A percentile compares a stretch with the other conserved stretches of the same genome.
Evolutionary conservation across 92 coral and sea anemone species (phyloP).

Genomic region (Montipora capitata): DNA sequence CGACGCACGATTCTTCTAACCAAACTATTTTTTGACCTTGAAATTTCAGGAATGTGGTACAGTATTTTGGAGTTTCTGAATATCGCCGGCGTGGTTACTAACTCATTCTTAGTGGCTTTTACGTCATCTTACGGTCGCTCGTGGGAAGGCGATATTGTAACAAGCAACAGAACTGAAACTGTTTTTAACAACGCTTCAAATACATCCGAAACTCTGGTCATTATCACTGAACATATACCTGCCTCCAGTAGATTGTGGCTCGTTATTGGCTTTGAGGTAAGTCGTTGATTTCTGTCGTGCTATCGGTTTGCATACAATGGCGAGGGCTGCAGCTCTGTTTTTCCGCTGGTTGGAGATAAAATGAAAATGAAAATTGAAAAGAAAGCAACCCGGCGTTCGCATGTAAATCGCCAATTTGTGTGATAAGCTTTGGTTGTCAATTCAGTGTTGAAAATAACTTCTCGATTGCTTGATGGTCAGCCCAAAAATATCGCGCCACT

Average conservation of each 20-base stretch:
- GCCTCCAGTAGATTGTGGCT: slow-evolving; percentile 89
- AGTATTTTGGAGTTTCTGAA: slow-evolving; percentile 93
- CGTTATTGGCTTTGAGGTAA: slow-evolving; percentile 93
- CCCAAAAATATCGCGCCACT: too few species aligned
- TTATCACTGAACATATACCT: slow-evolving; percentile 74
- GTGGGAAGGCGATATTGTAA: slow-evolving; percentile 85
- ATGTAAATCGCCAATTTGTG: too few species aligned
- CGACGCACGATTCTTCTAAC: not conserved
- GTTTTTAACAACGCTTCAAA: slow-evolving; percentile 76
- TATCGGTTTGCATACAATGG: too few species aligned
- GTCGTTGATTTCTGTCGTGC: not conserved
- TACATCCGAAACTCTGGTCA: slow-evolving; percentile 71
- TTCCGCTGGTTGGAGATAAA: too few species aligned
- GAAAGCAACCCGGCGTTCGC: too few species aligned
- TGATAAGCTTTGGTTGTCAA: too few species aligned
- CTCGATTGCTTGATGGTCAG: too few species aligned
- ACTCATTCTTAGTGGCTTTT: slow-evolving; percentile 95
- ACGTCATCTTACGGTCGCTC: slow-evolving; percentile 94
- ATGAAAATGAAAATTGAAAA: too few species aligned
- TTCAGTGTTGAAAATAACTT: too few species aligned
- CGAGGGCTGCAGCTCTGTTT: too few species aligned
- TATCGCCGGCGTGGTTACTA: slow-evolving; percentile 95
- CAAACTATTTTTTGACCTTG: not conserved
- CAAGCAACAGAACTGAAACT: slow-evolving; percentile 71
- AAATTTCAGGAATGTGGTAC: slow-evolving; percentile 92